Evolutionary conservation across 1,140 invertebrate genomes (phyloP).

Genomic region (Penaeus indicus): DNA sequence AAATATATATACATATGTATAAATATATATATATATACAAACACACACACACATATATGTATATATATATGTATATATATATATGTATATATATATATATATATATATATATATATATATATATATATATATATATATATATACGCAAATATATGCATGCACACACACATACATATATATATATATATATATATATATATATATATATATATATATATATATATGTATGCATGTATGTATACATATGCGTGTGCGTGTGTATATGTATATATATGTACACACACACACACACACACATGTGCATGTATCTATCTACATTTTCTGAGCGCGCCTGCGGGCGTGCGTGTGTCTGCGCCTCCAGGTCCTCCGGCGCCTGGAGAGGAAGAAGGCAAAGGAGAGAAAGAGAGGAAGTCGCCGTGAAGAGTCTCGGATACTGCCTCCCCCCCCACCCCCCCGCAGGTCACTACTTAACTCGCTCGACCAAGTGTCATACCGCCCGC

Average conservation of each 20-base stretch:
- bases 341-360: neutral
- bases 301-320: constrained; percentile 1
- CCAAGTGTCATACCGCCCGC: constrained; percentile 28
- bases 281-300: neutral
- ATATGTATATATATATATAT: too few species aligned
- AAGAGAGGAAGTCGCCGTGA: neutral
- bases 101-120: too few species aligned
- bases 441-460: neutral
- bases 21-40: too few species aligned
- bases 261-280: neutral
- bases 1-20: too few species aligned
- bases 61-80: too few species aligned
- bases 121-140: too few species aligned
- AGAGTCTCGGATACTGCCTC: constrained; percentile 24
- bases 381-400: neutral
- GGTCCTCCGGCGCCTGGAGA: neutral
- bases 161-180: too few species aligned
- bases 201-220: too few species aligned
- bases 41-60: too few species aligned
- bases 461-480: constrained; percentile 18
- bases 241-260: neutral
- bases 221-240: neutral
- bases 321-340: neutral
- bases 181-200: too few species aligned
- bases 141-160: too few species aligned